Conservation (phyloP, 2,113 vertebrate species). For the Oophaga pumilio region DNA sequence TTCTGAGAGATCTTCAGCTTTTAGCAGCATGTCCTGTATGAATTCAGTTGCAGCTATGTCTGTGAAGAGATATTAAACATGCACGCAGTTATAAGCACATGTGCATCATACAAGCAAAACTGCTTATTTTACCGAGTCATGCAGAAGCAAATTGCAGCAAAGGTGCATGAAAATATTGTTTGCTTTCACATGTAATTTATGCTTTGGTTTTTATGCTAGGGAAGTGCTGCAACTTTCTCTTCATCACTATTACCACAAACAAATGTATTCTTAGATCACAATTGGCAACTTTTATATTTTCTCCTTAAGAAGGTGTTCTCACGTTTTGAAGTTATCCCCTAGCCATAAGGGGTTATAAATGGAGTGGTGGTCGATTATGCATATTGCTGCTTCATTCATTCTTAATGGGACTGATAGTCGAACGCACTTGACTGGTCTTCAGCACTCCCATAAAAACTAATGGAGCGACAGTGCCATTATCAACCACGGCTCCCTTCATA, state of each 20-base stretch:
- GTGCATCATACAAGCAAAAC: neutral
- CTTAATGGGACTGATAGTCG: too few relatives aligned
- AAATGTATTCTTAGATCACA: neutral
- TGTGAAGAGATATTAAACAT: constrained; percentile 60
- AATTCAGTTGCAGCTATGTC: constrained; percentile 83
- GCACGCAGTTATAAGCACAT: neutral
- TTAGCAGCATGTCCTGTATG: constrained; percentile 84
- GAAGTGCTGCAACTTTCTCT: neutral
- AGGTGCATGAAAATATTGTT: neutral
- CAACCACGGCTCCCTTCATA: too few relatives aligned
- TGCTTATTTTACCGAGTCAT: neutral
- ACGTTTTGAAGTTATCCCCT: too few relatives aligned
- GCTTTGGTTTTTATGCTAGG: neutral
- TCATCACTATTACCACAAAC: neutral
- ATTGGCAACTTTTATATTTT: neutral
- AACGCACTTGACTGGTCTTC: too few relatives aligned
- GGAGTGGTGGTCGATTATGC: too few relatives aligned
- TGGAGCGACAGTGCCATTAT: too few relatives aligned
- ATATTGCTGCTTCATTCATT: too few relatives aligned
- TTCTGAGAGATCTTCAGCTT: constrained; percentile 83
- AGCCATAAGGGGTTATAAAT: too few relatives aligned
- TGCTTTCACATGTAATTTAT: neutral
- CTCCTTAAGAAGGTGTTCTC: too few relatives aligned
- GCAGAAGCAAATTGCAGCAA: neutral
- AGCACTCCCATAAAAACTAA: too few relatives aligned